phyloP scores from a whole-genome alignment of 1,140 invertebrate species.

The Aphis craccivora region DNA sequence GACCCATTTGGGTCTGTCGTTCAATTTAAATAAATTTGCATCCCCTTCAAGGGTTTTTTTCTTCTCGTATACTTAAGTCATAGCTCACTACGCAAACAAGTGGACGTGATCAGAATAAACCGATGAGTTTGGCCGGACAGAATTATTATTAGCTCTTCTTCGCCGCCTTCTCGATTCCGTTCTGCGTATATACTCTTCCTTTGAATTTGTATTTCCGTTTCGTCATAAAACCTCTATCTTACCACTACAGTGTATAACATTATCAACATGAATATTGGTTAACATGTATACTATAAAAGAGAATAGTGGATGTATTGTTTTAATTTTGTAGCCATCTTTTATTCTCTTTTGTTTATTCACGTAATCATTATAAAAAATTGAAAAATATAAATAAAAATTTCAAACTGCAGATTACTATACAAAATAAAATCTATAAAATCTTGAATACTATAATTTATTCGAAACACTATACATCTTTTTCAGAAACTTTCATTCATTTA shows the following conservation, averaged over 20 bases:
- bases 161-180: not conserved
- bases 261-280: not conserved
- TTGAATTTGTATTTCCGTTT: constrained; percentile 30
- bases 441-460: constrained; percentile 1
- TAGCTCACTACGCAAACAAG: constrained; percentile 53
- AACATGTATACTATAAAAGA: not conserved
- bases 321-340: not conserved
- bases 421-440: too few relatives aligned
- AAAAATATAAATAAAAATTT: not conserved
- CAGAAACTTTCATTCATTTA: not conserved
- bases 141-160: constrained; percentile 47
- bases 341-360: not conserved
- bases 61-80: constrained; percentile 48
- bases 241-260: not conserved
- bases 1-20: constrained; percentile 48
- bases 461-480: not conserved
- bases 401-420: not conserved
- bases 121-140: constrained; percentile 42
- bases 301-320: not conserved
- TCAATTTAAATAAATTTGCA: constrained; percentile 56
- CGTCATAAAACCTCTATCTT: not conserved
- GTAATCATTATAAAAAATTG: not conserved
- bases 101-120: constrained; percentile 54
- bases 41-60: constrained; percentile 8
- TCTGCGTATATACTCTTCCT: not conserved